Percentiles rank a stretch among this genome's conserved stretches.
These are phyloP conservation scores for Ceyx melanurus DNA, from an alignment of 2,113 vertebrate genomes.

Conservation along the genomic window DNA sequence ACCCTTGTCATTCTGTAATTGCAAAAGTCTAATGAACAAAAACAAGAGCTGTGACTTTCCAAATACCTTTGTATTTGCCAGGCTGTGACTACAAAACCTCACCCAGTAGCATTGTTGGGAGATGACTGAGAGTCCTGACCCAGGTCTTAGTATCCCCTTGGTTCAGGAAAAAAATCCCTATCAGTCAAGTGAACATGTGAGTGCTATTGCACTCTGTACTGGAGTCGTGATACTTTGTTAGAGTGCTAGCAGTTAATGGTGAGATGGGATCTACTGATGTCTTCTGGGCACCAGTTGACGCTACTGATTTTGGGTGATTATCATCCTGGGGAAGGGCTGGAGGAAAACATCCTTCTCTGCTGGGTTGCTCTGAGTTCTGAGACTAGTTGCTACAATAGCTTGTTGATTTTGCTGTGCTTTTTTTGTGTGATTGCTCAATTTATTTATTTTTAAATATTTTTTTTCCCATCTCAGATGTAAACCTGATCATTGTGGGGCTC, in stretches of 20 bases:
- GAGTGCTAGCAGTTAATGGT: accelerated
- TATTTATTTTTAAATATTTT: not conserved
- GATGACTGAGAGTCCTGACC: not conserved
- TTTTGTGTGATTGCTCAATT: not conserved
- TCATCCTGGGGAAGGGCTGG: not conserved
- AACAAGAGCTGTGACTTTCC: not conserved
- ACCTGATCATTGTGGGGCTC: not conserved
- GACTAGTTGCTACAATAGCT: not conserved
- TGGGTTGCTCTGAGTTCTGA: not conserved
- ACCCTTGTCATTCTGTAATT: not conserved
- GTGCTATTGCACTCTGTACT: not conserved
- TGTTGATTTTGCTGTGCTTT: not conserved
- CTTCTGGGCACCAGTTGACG: not conserved
- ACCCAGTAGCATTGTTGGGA: not conserved
- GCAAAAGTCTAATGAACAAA: not conserved
- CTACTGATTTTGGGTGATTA: not conserved
- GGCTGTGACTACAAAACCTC: not conserved
- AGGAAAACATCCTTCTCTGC: not conserved
- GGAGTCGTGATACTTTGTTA: not conserved
- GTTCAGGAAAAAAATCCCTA: not conserved
- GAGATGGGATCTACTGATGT: not conserved
- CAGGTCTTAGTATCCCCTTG: not conserved
- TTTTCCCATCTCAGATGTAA: not conserved
- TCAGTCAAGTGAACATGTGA: not conserved
- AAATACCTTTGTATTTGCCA: not conserved